phyloP scores from a whole-genome alignment of 2,113 vertebrate species.

The Paraplagusia blochii region DNA sequence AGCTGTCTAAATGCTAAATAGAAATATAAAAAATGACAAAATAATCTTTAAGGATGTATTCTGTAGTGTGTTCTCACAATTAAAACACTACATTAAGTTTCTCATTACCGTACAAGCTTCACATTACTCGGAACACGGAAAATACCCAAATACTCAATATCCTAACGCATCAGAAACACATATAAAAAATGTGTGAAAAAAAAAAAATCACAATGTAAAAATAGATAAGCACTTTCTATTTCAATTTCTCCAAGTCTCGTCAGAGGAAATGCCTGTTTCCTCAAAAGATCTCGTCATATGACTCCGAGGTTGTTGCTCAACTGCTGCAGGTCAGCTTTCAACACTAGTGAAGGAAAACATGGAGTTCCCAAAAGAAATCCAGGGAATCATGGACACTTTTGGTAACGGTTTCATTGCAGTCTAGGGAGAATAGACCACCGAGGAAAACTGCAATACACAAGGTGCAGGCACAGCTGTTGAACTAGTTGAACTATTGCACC shows the following conservation, averaged over 20 bases:
- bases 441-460: too few species aligned
- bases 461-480: too few species aligned
- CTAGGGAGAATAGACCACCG: not conserved
- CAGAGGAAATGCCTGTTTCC: conserved; percentile 20
- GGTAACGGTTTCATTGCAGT: not conserved
- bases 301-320: not conserved
- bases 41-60: too few species aligned
- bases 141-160: too few species aligned
- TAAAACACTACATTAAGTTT: too few species aligned
- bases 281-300: not conserved
- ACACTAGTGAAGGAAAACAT: not conserved
- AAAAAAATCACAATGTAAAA: conserved; percentile 22
- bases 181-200: not conserved
- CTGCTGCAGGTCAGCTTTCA: not conserved
- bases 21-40: too few species aligned
- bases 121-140: too few species aligned
- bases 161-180: too few species aligned
- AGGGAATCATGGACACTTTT: not conserved
- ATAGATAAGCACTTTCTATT: not conserved
- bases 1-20: too few species aligned
- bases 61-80: too few species aligned
- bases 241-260: conserved; percentile 14
- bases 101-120: too few species aligned
- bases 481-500: too few species aligned
- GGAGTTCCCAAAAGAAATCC: conserved; percentile 21